Evolutionary conservation across 2,888 invertebrate genomes (phyloP).

Genomic region (Tetrapedia diversipes): DNA sequence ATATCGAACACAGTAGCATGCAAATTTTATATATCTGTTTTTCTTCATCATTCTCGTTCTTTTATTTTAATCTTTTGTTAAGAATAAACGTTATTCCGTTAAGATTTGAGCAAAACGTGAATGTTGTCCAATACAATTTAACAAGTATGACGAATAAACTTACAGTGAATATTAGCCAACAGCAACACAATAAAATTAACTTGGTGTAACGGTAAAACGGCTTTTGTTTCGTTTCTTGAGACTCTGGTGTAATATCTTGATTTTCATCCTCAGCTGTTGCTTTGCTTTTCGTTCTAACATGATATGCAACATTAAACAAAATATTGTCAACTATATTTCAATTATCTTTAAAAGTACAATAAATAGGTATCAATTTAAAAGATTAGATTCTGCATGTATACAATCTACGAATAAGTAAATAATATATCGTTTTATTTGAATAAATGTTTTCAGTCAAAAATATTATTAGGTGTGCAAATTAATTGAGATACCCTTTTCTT

Average conservation of each 20-base stretch:
- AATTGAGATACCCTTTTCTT: too few relatives aligned
- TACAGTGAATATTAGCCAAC: conserved; percentile 88
- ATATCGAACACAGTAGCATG: not conserved
- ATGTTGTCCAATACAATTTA: not conserved
- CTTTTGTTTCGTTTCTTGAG: conserved; percentile 53
- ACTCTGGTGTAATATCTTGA: conserved; percentile 48
- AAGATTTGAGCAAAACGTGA: not conserved
- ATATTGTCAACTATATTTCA: not conserved
- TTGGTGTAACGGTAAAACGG: conserved; percentile 82
- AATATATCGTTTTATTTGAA: not conserved
- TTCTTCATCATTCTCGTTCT: not conserved
- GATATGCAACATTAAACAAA: not conserved
- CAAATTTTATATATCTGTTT: not conserved
- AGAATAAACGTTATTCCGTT: not conserved
- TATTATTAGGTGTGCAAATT: too few relatives aligned
- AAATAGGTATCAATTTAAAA: not conserved
- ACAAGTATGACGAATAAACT: conserved; percentile 51
- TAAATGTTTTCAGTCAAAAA: not conserved
- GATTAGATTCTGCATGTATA: not conserved
- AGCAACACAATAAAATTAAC: conserved; percentile 85
- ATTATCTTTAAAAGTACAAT: not conserved
- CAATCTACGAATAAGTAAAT: not conserved
- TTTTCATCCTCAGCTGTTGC: conserved; percentile 48
- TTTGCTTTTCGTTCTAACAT: conserved; percentile 27
- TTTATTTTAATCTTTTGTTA: not conserved